A percentile compares a stretch with the other conserved stretches of the same genome.
phyloP scores from a whole-genome alignment of 2,888 invertebrate genomes.

The Agrochola circellaris region DNA sequence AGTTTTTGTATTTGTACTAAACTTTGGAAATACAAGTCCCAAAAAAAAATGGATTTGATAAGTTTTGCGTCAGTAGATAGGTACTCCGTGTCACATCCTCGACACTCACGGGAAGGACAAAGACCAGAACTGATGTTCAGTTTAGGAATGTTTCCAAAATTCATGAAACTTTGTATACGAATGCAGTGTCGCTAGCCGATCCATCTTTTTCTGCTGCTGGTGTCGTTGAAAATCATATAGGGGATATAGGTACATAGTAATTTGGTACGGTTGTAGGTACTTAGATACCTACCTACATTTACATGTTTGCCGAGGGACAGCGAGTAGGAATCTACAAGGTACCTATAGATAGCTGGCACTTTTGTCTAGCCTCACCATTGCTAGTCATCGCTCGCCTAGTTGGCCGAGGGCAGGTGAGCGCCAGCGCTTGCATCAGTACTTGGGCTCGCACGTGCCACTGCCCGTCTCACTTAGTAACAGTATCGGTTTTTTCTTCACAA shows the following conservation, averaged over 20 bases:
- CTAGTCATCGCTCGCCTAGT: background rate
- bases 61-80: too few relatives aligned
- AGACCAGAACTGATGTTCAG: background rate
- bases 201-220: constrained; percentile 1
- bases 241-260: background rate
- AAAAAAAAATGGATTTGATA: too few relatives aligned
- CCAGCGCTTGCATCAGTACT: background rate
- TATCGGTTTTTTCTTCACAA: background rate
- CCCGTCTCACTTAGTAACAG: too few relatives aligned
- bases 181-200: background rate
- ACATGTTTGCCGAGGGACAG: background rate
- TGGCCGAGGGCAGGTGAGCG: background rate
- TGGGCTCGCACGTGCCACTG: background rate
- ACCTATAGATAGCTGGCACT: background rate
- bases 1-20: too few relatives aligned
- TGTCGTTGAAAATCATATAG: background rate
- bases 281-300: background rate
- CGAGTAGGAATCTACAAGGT: background rate
- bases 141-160: background rate
- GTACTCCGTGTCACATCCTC: background rate
- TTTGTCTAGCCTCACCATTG: background rate
- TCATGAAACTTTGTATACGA: background rate
- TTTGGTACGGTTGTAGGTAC: background rate
- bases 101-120: background rate
- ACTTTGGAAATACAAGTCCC: too few relatives aligned